Evolutionary conservation across 2,888 invertebrate genomes (phyloP), one percentile per base, ranked within the genome.

Genomic region (Autographa gamma): DNA sequence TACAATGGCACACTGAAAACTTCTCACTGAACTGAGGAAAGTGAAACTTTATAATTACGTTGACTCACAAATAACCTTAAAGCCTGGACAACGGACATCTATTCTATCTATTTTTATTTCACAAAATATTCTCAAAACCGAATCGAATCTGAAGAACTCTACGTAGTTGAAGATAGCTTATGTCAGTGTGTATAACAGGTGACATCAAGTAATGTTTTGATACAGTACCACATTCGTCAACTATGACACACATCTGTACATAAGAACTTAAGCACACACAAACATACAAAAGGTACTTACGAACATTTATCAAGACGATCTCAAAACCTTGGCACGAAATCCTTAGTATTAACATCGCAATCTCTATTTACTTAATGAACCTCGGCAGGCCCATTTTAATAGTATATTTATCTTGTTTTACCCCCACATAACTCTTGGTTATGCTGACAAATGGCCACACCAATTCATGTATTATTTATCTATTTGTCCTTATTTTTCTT

Each of bases 381-480:
- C 69, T 25, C 52, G 16, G 56, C 25, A 60, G 38, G 7, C 19
- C 43, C 5, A 48, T 31, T 66, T 60, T 48, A 63, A 76, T 43
- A 62, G 58, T 54, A 60, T 58, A 65, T 65, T 18, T 65, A 80
- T 54, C 60, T 54, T 52, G 58, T 65, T 38, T 43, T 60, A 76
- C 43, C 61, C 19, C 66, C 18, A 66, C 66, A 79, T 77, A 76
- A 71, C 60, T 77, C 73, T 66, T 54, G 25, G 80, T 74, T 75
- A 77, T 74, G 64, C 69, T 84, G 78, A 85, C 76, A 86, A 85
- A 85, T 84, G 79, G 71, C n/a, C 60, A 60, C 76, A 74, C 71
- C 79, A 74, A 66, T 84, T 88, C 86, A 90, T 90, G 88, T 89
- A 80, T 89, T 90, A 90, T 90, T 88, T 89, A 89, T 85, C 59